Base-by-base conservation (phyloP, 2,888 invertebrate species). In the Lottia gigantea region DNA sequence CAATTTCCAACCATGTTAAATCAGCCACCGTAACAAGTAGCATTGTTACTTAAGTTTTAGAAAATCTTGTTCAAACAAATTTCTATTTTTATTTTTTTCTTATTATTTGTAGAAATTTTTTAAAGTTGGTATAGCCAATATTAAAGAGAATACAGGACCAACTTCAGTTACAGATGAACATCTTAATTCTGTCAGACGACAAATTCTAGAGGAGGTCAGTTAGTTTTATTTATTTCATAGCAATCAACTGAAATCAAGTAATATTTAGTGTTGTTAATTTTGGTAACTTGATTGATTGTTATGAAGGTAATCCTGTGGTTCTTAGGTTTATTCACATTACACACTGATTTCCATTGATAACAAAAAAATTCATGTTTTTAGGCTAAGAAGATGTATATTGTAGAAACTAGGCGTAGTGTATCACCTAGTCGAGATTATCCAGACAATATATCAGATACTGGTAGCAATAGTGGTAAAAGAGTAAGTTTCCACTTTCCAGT, bases 101-200 rank as follows among this genome's bases (percentile, higher is more conserved):
- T 31, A 7, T 23, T 23, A 31, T 25, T 64, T 19, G 40, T 40
- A 94, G 94, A 93, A 92, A 90, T 94, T 93, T 89, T 94, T 95
- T 89, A 92, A 93, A 82, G 93, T 94, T 75, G 94, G 94, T 73
- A 92, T 94, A 49, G 92, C 92, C 78, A 95, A 94, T 84, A 94
- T 95, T 79, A 91, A 92, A 82, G 90, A 91, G 78, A 95, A 95
- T 89, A 90, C 93, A 83, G 94, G 94, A 6, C 92, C 92, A 83
- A 93, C 92, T 82, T 74, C 86, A 46, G 93, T 94, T 14, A 92
- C 92, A 78, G 93, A 94, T 86, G 94, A 94, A 85, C 93, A 94
- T 89, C 82, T 91, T 25, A 87, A 87, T 45, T 92, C 92, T 74
- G 93, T 94, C 15, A 94, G 94, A 85, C 90, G 93, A 72, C 93